Evolutionary conservation across 2,113 vertebrate species (phyloP), one percentile per base, ranked within the genome.

Genomic region (Thomomys bottae): DNA sequence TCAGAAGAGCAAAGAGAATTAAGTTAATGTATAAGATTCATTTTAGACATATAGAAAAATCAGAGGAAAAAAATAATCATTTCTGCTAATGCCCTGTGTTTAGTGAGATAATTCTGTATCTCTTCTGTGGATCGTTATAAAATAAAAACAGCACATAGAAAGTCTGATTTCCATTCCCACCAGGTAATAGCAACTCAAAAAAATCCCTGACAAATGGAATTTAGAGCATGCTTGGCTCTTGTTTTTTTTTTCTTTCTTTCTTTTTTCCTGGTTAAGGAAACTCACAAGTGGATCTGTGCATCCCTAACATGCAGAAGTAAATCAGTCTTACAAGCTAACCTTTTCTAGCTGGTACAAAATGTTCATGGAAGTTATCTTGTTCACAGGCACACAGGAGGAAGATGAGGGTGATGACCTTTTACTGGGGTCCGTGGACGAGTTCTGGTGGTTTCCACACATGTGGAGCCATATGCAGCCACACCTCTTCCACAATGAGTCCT

Each of bases 361-460:
- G 15, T 80, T 38, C 42, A 49, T 23, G 8, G 21, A 75, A 63
- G 85, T 64, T 79, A 12, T 79, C 49, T 73, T 75, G 18, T 76
- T 81, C 81, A 1, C 72, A 99, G 99, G 99, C n/a, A 99, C 99
- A 0, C 97, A 97, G 54, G 98, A 99, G 71, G 99, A 99, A 87
- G 99, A 99, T 64, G 98, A 98, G 92, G 99, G 99, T 0, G 99
- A 99, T n/a, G 99, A 99, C 96, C 97, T 99, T 72, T 95, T 99
- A 76, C 94, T 99, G 92, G 96, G 97, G 36, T 99, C 99, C 15
- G 99, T 99, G 79, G 97, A 98, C 77, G 98, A 99, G 95, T 99
- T 99, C 98, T 99, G 99, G 99, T 99, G 99, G 99, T 99, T 99
- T 88, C 99, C 99, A 76, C 99, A 99, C 96, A 99, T 99, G 99